Evolutionary conservation across 2,888 invertebrate genomes (phyloP), one percentile per base, ranked within the genome.

Genomic region (Platynereis dumerilii): DNA sequence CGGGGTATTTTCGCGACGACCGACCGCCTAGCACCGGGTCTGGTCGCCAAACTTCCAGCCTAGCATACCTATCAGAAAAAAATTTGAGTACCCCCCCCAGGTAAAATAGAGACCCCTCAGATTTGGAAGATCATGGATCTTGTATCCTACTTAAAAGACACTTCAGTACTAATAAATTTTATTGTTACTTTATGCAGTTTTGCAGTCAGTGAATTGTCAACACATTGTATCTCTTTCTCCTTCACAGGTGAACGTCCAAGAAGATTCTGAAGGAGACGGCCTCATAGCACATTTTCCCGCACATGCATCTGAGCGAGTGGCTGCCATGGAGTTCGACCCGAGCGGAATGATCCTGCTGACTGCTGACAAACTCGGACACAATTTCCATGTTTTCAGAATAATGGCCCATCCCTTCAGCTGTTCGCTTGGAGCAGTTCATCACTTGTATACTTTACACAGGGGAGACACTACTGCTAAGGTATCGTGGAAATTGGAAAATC

Each of bases 401-500:
- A 92, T 95, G 80, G 92, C 96, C 0, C 97, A 97, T 87, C 93
- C 95, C 0, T 90, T 91, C 58, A 92, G 93, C 0, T 90, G 95
- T 12, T 89, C 91, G 26, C 86, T 95, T 66, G 93, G 95, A 5
- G 82, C 85, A 5, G 86, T 86, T 2, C 86, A 98, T 82, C 99
- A 99, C 85, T 86, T 99, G 48, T 99, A 99, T 81, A 91, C 94
- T 39, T 86, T 99, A 70, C 94, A 96, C 83, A 83, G 98, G 52
- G 98, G 98, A 2, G 97, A 96, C 78, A 98, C 98, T 0, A 93
- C 94, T 54, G 96, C 97, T 58, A 93, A 92, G 88, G 96, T 96
- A 73, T 45, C 68, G n/a, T 42, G 42, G n/a, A n/a, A n/a, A n/a
- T n/a, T n/a, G n/a, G n/a, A n/a, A n/a, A n/a, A n/a, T n/a, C n/a